These are phyloP conservation scores for Cyclura pinguis DNA, from an alignment of 2,797 vertebrate species.

Conservation along the genomic window DNA sequence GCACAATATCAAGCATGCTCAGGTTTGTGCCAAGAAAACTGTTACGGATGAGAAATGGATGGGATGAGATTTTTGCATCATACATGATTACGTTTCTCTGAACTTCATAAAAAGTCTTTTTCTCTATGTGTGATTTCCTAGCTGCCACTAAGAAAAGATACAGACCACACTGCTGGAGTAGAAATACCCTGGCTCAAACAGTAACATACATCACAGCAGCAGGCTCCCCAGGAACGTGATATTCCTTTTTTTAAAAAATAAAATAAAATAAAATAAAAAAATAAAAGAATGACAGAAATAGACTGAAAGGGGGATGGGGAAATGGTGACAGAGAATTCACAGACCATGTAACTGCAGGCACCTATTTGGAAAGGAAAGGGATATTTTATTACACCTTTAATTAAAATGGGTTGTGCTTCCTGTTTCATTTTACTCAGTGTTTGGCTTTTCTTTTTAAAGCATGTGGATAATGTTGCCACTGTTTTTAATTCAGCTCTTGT, in stretches of 20 bases:
- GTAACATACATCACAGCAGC: slow-evolving; percentile 57
- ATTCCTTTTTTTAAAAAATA: slow-evolving; percentile 46
- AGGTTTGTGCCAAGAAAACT: slow-evolving; percentile 71
- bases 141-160: slow-evolving; percentile 61
- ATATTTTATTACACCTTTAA: slow-evolving; percentile 61
- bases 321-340: slow-evolving; percentile 67
- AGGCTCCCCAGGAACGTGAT: slow-evolving; percentile 55
- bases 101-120: slow-evolving; percentile 69
- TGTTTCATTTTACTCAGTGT: slow-evolving; percentile 59
- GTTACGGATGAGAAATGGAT: slow-evolving; percentile 60
- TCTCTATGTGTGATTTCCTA: slow-evolving; percentile 63
- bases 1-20: slow-evolving; percentile 76
- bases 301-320: background rate
- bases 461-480: slow-evolving; percentile 34
- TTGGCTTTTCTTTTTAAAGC: slow-evolving; percentile 50
- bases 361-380: slow-evolving; percentile 42
- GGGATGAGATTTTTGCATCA: slow-evolving; percentile 69
- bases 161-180: slow-evolving; percentile 56
- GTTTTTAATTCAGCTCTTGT: slow-evolving; percentile 36
- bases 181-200: slow-evolving; percentile 50
- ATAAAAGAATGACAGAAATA: slow-evolving; percentile 38
- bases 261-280: slow-evolving; percentile 50
- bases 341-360: slow-evolving; percentile 65
- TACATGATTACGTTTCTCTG: slow-evolving; percentile 70
- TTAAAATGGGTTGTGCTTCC: slow-evolving; percentile 64